Evolutionary conservation across 2,888 invertebrate genomes (phyloP).

Genomic region (Drosophila affinis): DNA sequence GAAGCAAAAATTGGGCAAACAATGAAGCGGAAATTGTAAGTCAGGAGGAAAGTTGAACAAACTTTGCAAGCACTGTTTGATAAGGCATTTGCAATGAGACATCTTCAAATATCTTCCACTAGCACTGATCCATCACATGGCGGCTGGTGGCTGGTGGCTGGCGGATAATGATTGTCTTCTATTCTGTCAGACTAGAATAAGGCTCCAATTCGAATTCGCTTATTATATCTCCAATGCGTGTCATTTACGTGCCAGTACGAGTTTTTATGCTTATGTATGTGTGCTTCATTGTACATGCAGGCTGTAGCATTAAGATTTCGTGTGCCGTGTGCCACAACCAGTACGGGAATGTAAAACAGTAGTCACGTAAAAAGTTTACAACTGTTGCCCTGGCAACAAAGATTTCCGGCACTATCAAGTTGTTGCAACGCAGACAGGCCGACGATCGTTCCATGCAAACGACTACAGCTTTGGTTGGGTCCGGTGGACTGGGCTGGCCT

Average conservation of each 20-base stretch:
- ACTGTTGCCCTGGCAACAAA: slow-evolving; percentile 7
- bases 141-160: too few species aligned
- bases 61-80: neutral
- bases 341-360: slow-evolving; percentile 25
- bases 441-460: neutral
- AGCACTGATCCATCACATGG: too few species aligned
- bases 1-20: slow-evolving; percentile 33
- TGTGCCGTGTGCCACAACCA: slow-evolving; percentile 14
- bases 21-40: slow-evolving; percentile 33
- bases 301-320: too few species aligned
- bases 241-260: too few species aligned
- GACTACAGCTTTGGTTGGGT: neutral
- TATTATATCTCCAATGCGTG: too few species aligned
- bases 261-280: too few species aligned
- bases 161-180: too few species aligned
- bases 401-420: slow-evolving; percentile 48
- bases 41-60: slow-evolving; percentile 9
- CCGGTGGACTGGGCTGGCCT: slow-evolving; percentile 12
- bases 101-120: neutral
- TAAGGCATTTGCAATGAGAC: neutral
- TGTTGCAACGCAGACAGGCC: neutral
- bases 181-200: too few species aligned
- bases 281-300: too few species aligned
- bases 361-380: slow-evolving; percentile 9
- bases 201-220: too few species aligned